phyloP scores from a whole-genome alignment of 2,888 invertebrate species.

The Drosophila atroscutellata region DNA sequence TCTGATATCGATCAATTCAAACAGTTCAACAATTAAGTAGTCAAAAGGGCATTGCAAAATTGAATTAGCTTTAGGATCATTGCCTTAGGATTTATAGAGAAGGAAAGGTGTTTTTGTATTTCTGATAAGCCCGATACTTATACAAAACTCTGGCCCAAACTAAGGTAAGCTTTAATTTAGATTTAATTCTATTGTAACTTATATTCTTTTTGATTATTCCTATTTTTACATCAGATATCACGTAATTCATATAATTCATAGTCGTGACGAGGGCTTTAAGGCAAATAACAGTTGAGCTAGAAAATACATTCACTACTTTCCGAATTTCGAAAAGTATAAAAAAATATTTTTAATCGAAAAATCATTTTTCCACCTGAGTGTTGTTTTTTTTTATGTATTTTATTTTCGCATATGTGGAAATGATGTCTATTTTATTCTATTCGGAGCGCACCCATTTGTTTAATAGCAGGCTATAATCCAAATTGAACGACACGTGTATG shows the following conservation, averaged over 20 bases:
- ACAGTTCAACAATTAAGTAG: neutral
- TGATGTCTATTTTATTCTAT: neutral
- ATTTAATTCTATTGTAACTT: too few species aligned
- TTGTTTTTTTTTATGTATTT: neutral
- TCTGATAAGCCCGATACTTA: neutral
- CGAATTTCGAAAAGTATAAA: neutral
- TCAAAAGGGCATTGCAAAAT: neutral
- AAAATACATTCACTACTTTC: neutral
- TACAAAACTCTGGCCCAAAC: too few species aligned
- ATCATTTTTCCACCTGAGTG: neutral
- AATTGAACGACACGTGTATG: constrained; percentile 41
- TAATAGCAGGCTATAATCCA: constrained; percentile 2
- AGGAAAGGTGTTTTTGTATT: neutral
- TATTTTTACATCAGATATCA: neutral
- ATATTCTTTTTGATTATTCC: neutral
- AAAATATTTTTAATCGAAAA: neutral
- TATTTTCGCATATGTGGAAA: neutral
- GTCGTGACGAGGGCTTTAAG: neutral
- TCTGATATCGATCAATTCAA: neutral
- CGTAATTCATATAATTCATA: neutral
- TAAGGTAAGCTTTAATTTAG: too few species aligned
- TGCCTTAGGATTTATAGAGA: neutral
- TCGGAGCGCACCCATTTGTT: too few species aligned
- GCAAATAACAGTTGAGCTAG: neutral
- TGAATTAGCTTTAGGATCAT: neutral